phyloP scores from a whole-genome alignment of 1,140 invertebrate species.

The Dinothrombium tinctorium region DNA sequence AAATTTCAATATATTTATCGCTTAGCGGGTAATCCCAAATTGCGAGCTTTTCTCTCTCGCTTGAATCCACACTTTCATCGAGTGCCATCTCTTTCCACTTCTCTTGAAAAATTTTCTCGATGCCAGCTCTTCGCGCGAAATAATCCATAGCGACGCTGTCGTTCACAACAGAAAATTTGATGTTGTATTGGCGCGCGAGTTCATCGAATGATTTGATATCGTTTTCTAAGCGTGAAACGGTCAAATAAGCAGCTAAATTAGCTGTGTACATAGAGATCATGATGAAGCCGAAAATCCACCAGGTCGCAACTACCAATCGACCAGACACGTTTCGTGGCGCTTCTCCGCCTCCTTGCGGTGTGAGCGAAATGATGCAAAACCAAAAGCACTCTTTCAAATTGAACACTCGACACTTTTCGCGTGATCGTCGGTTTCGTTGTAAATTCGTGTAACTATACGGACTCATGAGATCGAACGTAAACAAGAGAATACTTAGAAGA shows the following conservation, averaged over 20 bases:
- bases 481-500: conserved; percentile 68
- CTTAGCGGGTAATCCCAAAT: conserved; percentile 98
- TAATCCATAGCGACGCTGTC: conserved; percentile 69
- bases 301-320: conserved; percentile 71
- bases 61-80: conserved; percentile 50
- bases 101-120: conserved; percentile 68
- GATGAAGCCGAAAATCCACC: conserved; percentile 95
- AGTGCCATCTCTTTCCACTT: conserved; percentile 96
- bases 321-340: conserved; percentile 85
- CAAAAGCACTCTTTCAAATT: conserved; percentile 85
- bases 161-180: conserved; percentile 64
- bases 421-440: conserved; percentile 66
- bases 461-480: conserved; percentile 83
- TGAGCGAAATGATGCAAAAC: conserved; percentile 97
- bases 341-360: conserved; percentile 82
- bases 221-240: conserved; percentile 70
- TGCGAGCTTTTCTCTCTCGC: conserved; percentile 70
- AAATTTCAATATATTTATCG: conserved; percentile 96
- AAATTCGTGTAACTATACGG: conserved; percentile 77
- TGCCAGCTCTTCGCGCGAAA: conserved; percentile 83
- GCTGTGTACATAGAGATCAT: conserved; percentile 94
- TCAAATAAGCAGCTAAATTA: conserved; percentile 79
- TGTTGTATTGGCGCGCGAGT: conserved; percentile 55
- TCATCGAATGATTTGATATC: conserved; percentile 79
- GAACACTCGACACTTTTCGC: conserved; percentile 77